A percentile compares a stretch with the other conserved stretches of the same genome.
Evolutionary conservation across 2,888 invertebrate species (phyloP).

Genomic region (Epistrophe grossulariae): DNA sequence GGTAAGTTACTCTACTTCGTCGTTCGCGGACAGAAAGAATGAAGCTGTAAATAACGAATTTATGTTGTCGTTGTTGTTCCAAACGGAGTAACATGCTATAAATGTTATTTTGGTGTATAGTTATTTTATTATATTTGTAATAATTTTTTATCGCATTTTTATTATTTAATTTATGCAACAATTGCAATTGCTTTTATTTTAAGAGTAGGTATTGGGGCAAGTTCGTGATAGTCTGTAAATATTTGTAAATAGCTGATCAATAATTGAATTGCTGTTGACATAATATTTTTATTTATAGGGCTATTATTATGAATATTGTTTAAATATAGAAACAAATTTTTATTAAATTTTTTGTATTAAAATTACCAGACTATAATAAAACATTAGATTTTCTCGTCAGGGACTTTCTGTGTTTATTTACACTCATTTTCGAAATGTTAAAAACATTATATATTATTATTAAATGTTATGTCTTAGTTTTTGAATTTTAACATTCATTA

Average conservation of each 20-base stretch:
- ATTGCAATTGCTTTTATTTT: slow-evolving; percentile 13
- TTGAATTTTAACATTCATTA: no score
- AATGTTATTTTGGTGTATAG: slow-evolving; percentile 14
- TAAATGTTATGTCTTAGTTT: no score
- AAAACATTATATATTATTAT: no score
- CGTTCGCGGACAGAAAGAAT: slow-evolving; percentile 29
- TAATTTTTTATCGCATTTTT: slow-evolving; percentile 40
- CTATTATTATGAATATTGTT: background rate
- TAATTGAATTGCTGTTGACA: slow-evolving; percentile 18
- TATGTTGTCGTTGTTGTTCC: slow-evolving; percentile 17
- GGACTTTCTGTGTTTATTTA: no score
- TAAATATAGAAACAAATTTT: no score
- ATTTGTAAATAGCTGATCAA: slow-evolving; percentile 20
- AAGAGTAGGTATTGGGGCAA: background rate
- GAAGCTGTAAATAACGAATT: slow-evolving; percentile 54
- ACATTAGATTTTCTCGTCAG: no score
- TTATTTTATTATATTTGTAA: slow-evolving; percentile 41
- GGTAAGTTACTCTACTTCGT: slow-evolving; percentile 55
- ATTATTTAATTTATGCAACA: slow-evolving; percentile 53
- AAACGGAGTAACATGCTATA: slow-evolving; percentile 16
- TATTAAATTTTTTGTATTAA: background rate
- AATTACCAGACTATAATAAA: background rate
- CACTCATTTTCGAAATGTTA: no score
- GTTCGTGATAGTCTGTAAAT: slow-evolving; percentile 53
- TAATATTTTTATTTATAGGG: slow-evolving; percentile 10